These are phyloP conservation scores for Nettapus auritus DNA, from an alignment of 2,113 vertebrate genomes.

Conservation along the genomic window DNA sequence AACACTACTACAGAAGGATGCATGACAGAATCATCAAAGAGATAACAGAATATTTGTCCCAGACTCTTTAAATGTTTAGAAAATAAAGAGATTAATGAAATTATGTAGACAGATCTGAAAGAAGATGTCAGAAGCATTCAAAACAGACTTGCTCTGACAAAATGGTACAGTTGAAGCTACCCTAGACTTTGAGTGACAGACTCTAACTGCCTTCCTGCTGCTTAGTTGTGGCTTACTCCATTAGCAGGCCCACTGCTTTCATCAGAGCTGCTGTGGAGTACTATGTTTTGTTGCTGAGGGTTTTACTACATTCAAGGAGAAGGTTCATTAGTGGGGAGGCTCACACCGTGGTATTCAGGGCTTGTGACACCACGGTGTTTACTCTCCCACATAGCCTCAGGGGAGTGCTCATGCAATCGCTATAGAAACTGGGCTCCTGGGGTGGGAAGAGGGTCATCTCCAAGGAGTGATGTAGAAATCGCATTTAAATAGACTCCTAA, in stretches of 20 bases:
- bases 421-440: not conserved
- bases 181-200: constrained; percentile 1
- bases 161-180: constrained; percentile 4
- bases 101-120: not conserved
- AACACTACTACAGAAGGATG: constrained; percentile 5
- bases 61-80: constrained; percentile 32
- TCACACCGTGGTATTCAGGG: accelerated
- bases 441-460: not conserved
- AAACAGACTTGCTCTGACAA: constrained; percentile 14
- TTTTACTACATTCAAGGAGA: not conserved
- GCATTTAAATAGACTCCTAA: not conserved
- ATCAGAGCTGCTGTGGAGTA: not conserved
- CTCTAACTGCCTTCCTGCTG: not conserved
- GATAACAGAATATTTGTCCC: constrained; percentile 20
- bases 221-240: not conserved
- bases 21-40: constrained; percentile 13
- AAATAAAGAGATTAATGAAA: constrained; percentile 11
- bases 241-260: not conserved
- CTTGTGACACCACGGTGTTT: not conserved
- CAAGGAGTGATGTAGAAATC: not conserved
- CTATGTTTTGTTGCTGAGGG: not conserved
- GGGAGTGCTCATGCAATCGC: accelerated
- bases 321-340: not conserved
- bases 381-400: not conserved
- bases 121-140: constrained; percentile 31